phyloP scores from a whole-genome alignment of 2,888 invertebrate species.

The Lithophane leautieri region DNA sequence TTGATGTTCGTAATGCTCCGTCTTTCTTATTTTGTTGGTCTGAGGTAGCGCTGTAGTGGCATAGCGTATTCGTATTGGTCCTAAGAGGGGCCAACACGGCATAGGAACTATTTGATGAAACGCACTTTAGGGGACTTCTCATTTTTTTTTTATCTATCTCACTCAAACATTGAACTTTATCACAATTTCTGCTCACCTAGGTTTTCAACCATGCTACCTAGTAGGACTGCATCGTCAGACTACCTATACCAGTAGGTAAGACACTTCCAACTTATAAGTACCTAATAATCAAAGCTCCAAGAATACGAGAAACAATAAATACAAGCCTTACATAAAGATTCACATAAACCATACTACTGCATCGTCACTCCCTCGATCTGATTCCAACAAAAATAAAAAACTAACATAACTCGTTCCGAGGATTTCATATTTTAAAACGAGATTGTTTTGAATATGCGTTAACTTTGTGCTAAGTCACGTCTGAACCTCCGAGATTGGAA shows the following conservation, averaged over 20 bases:
- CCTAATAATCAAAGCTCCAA: not conserved
- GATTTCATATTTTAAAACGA: conserved; percentile 89
- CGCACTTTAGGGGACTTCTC: too few species aligned
- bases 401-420: conserved; percentile 81
- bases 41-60: too few species aligned
- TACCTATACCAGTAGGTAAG: not conserved
- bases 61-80: too few species aligned
- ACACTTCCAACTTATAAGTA: not conserved
- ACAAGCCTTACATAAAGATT: conserved; percentile 46
- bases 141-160: too few species aligned
- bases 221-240: not conserved
- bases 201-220: not conserved
- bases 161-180: too few species aligned
- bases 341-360: conserved; percentile 71
- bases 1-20: too few species aligned
- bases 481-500: conserved; percentile 61
- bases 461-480: conserved; percentile 85
- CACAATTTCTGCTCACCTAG: too few species aligned
- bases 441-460: conserved; percentile 82
- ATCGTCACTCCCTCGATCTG: conserved; percentile 80
- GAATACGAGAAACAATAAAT: conserved; percentile 62
- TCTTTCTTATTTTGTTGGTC: too few species aligned
- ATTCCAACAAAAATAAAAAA: conserved; percentile 78
- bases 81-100: too few species aligned
- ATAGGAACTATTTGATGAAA: too few species aligned